Evolutionary conservation across 2,797 vertebrate species (phyloP).

Genomic region (Sebastiscus albofasciatus): DNA sequence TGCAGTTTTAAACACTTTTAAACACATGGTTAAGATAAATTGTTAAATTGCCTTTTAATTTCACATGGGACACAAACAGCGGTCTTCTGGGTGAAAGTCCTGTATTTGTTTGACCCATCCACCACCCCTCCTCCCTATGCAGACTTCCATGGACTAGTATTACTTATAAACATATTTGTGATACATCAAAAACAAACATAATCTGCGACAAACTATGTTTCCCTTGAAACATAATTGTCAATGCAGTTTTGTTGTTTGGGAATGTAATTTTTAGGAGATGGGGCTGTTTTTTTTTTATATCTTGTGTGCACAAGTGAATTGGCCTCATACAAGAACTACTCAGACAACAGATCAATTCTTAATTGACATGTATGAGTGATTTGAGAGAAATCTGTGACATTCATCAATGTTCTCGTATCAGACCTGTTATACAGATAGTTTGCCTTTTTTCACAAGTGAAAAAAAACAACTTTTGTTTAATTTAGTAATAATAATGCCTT

Average conservation of each 20-base stretch:
- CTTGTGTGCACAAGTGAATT: not conserved
- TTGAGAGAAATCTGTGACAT: not conserved
- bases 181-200: not conserved
- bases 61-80: too few species aligned
- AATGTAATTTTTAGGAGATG: not conserved
- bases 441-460: not conserved
- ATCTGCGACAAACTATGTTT: not conserved
- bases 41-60: too few species aligned
- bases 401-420: not conserved
- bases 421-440: not conserved
- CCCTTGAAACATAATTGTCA: not conserved
- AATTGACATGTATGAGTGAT: not conserved
- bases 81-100: not conserved
- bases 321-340: not conserved
- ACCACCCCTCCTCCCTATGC: too few species aligned
- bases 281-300: not conserved
- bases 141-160: too few species aligned
- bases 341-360: not conserved
- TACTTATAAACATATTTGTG: not conserved
- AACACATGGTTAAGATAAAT: too few species aligned
- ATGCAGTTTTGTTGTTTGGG: not conserved
- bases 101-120: not conserved
- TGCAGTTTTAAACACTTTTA: too few species aligned
- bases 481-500: not conserved
- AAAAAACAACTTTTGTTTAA: not conserved